Evolutionary conservation across 2,888 invertebrate genomes (phyloP).

Genomic region (Abscondita cerata): DNA sequence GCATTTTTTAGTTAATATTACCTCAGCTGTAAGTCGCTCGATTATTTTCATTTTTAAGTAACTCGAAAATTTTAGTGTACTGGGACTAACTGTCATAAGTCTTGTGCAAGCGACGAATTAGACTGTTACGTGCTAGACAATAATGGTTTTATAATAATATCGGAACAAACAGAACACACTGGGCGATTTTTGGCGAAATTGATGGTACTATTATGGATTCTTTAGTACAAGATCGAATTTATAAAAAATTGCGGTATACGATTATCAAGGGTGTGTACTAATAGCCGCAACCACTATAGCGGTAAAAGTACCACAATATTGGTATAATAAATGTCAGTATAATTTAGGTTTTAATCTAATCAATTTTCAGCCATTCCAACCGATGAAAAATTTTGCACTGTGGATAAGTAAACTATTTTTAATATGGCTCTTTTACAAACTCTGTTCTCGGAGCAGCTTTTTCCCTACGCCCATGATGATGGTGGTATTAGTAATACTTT

Average conservation of each 20-base stretch:
- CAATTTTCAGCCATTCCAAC: slow-evolving; percentile 62
- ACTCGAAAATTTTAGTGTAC: slow-evolving; percentile 67
- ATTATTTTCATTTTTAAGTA: neutral
- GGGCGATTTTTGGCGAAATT: slow-evolving; percentile 94
- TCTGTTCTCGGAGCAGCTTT: slow-evolving; percentile 53
- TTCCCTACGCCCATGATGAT: slow-evolving; percentile 63
- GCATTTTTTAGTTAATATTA: slow-evolving; percentile 83
- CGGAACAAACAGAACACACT: slow-evolving; percentile 84
- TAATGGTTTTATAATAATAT: slow-evolving; percentile 92
- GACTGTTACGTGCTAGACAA: slow-evolving; percentile 95
- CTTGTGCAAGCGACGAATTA: slow-evolving; percentile 84
- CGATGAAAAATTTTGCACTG: slow-evolving; percentile 64
- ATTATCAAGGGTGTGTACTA: slow-evolving; percentile 89
- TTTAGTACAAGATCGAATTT: slow-evolving; percentile 87
- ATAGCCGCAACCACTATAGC: slow-evolving; percentile 70
- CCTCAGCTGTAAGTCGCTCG: slow-evolving; percentile 73
- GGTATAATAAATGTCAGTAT: slow-evolving; percentile 47
- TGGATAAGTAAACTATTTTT: slow-evolving; percentile 63
- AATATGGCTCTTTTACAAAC: slow-evolving; percentile 62
- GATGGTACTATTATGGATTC: slow-evolving; percentile 96
- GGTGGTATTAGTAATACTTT: slow-evolving; percentile 43
- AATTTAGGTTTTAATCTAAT: slow-evolving; percentile 1
- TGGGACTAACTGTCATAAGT: slow-evolving; percentile 77
- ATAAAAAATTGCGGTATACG: slow-evolving; percentile 85
- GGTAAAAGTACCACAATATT: slow-evolving; percentile 59